These are phyloP conservation scores for Drosophila koepferae DNA, from an alignment of 2,888 invertebrate genomes.

Conservation along the genomic window DNA sequence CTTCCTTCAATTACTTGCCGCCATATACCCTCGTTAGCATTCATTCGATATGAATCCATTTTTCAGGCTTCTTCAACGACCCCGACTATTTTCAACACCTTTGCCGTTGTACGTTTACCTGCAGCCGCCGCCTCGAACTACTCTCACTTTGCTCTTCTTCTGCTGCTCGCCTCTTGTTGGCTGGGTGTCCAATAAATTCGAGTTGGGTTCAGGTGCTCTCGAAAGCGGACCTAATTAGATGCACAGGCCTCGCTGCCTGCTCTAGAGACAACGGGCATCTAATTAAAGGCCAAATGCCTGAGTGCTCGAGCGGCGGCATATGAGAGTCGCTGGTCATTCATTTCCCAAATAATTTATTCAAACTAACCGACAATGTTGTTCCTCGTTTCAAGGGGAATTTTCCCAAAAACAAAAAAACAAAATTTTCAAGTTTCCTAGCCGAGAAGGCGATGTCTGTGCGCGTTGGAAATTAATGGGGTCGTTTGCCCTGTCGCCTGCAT, in stretches of 20 bases:
- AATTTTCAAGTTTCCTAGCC: slow-evolving; percentile 19
- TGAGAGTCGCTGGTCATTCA: slow-evolving; percentile 47
- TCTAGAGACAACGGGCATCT: slow-evolving; percentile 53
- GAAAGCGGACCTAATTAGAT: slow-evolving; percentile 57
- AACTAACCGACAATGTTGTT: slow-evolving; percentile 27
- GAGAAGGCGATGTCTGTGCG: slow-evolving; percentile 14
- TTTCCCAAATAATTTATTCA: slow-evolving; percentile 69
- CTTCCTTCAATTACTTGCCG: not conserved
- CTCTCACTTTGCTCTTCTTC: not conserved
- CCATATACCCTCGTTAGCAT: not conserved
- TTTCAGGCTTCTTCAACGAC: slow-evolving; percentile 2
- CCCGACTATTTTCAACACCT: slow-evolving; percentile 31
- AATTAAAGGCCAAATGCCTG: slow-evolving; percentile 54
- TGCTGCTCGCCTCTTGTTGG: slow-evolving; percentile 31
- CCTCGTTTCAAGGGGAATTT: slow-evolving; percentile 25
- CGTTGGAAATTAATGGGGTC: slow-evolving; percentile 73
- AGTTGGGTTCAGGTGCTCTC: slow-evolving; percentile 57
- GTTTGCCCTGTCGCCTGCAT: slow-evolving; percentile 59
- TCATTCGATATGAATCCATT: slow-evolving; percentile 1
- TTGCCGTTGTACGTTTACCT: slow-evolving; percentile 20
- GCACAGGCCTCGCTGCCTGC: slow-evolving; percentile 30
- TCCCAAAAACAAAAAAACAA: slow-evolving; percentile 20
- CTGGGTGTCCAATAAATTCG: slow-evolving; percentile 36
- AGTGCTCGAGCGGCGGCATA: slow-evolving; percentile 18
- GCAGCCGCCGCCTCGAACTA: slow-evolving; percentile 12